These are phyloP conservation scores for Acleris cristana DNA, from an alignment of 2,888 invertebrate species.

Conservation along the genomic window DNA sequence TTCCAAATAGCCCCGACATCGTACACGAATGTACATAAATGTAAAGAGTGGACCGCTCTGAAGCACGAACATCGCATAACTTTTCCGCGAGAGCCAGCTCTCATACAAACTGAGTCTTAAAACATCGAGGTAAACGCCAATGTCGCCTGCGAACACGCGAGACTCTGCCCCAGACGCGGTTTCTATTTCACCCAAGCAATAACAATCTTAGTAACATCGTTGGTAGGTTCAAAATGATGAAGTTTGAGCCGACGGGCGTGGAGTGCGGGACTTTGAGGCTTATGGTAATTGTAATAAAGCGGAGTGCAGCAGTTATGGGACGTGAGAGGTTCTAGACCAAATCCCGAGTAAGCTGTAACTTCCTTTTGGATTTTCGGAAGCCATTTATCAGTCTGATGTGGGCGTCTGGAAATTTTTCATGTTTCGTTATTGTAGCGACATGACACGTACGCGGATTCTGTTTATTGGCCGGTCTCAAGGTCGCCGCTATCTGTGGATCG, in stretches of 20 bases:
- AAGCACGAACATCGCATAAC: conserved; percentile 81
- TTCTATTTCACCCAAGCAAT: conserved; percentile 82
- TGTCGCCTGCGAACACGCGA: conserved; percentile 64
- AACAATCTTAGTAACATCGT: conserved; percentile 78
- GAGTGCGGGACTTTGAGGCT: conserved; percentile 84
- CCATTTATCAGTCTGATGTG: conserved; percentile 85
- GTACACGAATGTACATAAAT: conserved; percentile 80
- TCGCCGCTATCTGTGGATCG: conserved; percentile 39
- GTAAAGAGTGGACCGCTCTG: conserved; percentile 81
- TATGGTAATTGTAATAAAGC: conserved; percentile 85
- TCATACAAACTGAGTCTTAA: conserved; percentile 71
- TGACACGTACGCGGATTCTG: conserved; percentile 73
- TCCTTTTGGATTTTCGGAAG: conserved; percentile 85
- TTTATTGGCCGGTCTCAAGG: conserved; percentile 64
- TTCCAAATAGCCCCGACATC: conserved; percentile 81
- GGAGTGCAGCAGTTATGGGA: conserved; percentile 84
- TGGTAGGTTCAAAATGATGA: conserved; percentile 83
- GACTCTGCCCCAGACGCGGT: conserved; percentile 66
- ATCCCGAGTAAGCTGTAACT: conserved; percentile 85
- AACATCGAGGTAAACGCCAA: conserved; percentile 66
- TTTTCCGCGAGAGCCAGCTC: conserved; percentile 60
- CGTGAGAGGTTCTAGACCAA: conserved; percentile 85
- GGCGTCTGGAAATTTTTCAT: conserved; percentile 84
- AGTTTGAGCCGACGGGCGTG: conserved; percentile 66
- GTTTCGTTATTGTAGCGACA: conserved; percentile 82